These are phyloP conservation scores for Achroia grisella DNA, from an alignment of 1,140 invertebrate genomes.

Conservation along the genomic window DNA sequence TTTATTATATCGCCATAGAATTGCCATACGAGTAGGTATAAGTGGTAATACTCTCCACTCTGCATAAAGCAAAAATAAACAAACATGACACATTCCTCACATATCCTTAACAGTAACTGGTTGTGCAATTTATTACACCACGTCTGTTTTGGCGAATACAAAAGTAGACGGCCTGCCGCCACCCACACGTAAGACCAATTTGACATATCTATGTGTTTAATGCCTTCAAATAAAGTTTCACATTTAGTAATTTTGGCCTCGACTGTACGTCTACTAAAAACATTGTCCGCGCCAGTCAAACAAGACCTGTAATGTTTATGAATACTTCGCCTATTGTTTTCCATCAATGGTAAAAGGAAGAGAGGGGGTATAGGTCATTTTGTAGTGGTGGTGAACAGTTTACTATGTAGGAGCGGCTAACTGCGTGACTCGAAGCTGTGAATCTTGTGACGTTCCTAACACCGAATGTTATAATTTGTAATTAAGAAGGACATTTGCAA, in stretches of 20 bases:
- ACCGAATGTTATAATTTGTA: conserved; percentile 20
- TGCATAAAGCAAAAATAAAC: too few relatives aligned
- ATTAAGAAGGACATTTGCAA: conserved; percentile 21
- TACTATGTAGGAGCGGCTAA: conserved; percentile 24
- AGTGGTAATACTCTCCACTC: too few relatives aligned
- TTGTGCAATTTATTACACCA: too few relatives aligned
- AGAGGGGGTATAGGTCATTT: conserved; percentile 3
- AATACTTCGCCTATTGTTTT: background rate
- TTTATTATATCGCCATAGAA: too few relatives aligned
- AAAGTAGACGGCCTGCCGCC: conserved; percentile 34
- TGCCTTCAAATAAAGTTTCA: conserved; percentile 11
- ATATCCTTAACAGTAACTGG: too few relatives aligned
- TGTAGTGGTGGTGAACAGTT: conserved; percentile 8
- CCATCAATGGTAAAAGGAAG: background rate
- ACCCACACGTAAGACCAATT: conserved; percentile 22
- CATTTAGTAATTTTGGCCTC: conserved; percentile 46
- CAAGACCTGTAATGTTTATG: conserved; percentile 6
- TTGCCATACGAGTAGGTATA: too few relatives aligned
- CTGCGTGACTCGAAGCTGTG: conserved; percentile 31
- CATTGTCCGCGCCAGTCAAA: conserved; percentile 10
- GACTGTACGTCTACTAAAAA: conserved; percentile 48
- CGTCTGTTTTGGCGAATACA: conserved; percentile 13
- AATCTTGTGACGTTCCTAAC: conserved; percentile 22
- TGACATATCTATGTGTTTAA: conserved; percentile 3
- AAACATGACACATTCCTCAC: too few relatives aligned